Percentiles rank a stretch among this genome's conserved stretches.
Evolutionary conservation across 2,113 vertebrate genomes (phyloP).

Genomic region (Ramphastos sulfuratus): DNA sequence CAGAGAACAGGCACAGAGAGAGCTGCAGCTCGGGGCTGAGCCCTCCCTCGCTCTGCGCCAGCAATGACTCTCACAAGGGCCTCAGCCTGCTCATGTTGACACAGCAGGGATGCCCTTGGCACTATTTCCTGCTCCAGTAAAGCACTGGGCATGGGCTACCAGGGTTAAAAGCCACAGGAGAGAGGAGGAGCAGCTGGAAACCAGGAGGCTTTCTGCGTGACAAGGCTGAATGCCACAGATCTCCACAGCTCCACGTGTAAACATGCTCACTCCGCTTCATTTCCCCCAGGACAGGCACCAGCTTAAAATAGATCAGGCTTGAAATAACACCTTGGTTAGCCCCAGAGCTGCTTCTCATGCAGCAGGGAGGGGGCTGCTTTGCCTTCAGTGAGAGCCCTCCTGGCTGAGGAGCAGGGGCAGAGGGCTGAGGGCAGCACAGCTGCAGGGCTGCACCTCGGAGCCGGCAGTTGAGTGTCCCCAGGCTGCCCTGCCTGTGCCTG

Average conservation of each 20-base stretch:
- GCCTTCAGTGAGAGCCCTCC: background rate
- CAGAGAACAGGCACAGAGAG: background rate
- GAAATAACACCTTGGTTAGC: constrained; percentile 17
- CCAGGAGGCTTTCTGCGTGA: rapidly evolving
- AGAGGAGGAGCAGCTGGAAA: background rate
- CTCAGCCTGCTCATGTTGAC: background rate
- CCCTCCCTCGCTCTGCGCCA: background rate
- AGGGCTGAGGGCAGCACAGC: background rate
- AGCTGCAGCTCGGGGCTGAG: background rate
- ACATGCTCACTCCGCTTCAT: background rate
- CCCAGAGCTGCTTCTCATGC: background rate
- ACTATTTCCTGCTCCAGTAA: rapidly evolving
- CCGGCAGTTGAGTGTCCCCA: rapidly evolving
- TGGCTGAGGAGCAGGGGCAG: background rate
- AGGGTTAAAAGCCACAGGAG: background rate
- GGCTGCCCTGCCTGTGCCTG: background rate
- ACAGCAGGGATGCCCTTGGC: background rate
- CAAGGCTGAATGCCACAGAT: background rate
- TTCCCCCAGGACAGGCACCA: background rate
- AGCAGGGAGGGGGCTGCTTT: background rate
- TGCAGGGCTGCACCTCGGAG: background rate
- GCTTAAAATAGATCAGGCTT: constrained; percentile 19
- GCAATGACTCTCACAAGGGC: background rate
- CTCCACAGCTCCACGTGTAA: background rate
- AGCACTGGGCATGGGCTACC: rapidly evolving